Evolutionary conservation across 2,113 vertebrate genomes (phyloP), one percentile per base, ranked within the genome.

Genomic region (Saccopteryx bilineata): DNA sequence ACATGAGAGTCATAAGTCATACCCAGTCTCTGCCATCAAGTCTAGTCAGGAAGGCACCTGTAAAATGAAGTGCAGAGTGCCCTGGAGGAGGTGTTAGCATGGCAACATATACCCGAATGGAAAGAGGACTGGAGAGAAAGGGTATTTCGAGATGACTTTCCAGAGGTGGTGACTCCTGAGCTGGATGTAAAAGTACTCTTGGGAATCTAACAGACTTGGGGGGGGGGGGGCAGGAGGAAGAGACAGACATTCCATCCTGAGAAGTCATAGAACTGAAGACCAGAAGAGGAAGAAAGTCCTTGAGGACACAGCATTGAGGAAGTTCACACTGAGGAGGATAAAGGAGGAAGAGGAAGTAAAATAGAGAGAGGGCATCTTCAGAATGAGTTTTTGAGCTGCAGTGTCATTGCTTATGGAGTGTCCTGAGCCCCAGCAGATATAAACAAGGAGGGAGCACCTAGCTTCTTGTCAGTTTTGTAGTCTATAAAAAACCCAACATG

Each of bases 141-240:
- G 9, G 10, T 46, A 48, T 14, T 74, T 84, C 72, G 65, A 13
- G 9, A 46, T 54, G n/a, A 39, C n/a, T 90, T 63, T 83, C 33
- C 31, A 91, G 85, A 91, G n/a, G 17, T 24, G 46, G 63, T 85
- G 39, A 61, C 48, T 94, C 71, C 75, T 81, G n/a, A 76, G 48
- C 39, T 82, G 61, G 39, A 8, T 63, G 85, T 78, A 24, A 85
- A 90, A 76, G 61, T 83, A 5, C 39, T 79, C 48, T 52, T 19
- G 54, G 65, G 54, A 48, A 14, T 66, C 61, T 54, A 21, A 76
- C 52, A 65, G 33, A 65, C 58, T 33, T 39, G 66, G 58, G 26
- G 65, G 61, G 4, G 23, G 48, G 9, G 15, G 1, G 39, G 39
- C 39, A 1, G 18, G 9, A 8, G 9, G 24, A 3, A 66, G 56